phyloP scores from a whole-genome alignment of 2,888 invertebrate genomes.

The Corbicula japonica region DNA sequence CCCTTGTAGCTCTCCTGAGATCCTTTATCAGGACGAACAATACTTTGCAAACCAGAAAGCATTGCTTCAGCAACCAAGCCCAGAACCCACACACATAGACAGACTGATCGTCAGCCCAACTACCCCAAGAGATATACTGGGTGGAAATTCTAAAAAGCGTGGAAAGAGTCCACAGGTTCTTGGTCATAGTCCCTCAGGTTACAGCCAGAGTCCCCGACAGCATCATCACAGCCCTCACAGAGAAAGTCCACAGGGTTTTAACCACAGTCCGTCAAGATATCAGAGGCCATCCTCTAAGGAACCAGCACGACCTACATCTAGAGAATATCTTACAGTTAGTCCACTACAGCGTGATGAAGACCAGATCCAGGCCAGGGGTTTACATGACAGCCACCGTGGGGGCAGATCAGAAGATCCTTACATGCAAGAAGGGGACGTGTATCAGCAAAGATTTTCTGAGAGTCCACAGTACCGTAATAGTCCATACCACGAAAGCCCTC shows the following conservation, averaged over 20 bases:
- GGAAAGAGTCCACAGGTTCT: constrained; percentile 40
- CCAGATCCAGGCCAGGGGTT: constrained; percentile 48
- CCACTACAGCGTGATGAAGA: constrained; percentile 59
- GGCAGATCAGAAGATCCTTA: constrained; percentile 22
- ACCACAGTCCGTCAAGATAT: constrained; percentile 37
- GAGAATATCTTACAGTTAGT: constrained; percentile 59
- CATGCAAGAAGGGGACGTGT: constrained; percentile 37
- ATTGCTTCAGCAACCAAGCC: constrained; percentile 7
- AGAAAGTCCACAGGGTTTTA: constrained; percentile 32
- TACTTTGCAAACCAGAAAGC: constrained; percentile 36
- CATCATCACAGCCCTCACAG: too few relatives aligned
- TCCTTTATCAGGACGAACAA: constrained; percentile 34
- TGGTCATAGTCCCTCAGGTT: too few relatives aligned
- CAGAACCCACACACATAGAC: constrained; percentile 7
- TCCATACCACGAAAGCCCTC: constrained; percentile 43
- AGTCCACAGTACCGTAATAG: constrained; percentile 50
- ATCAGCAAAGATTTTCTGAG: constrained; percentile 45
- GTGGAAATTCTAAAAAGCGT: constrained; percentile 25
- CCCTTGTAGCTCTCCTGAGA: constrained; percentile 53
- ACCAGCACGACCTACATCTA: constrained; percentile 38
- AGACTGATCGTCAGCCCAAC: constrained; percentile 51
- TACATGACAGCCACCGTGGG: constrained; percentile 34
- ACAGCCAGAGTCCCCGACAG: constrained; percentile 37
- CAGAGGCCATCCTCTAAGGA: constrained; percentile 20
- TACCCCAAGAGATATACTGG: constrained; percentile 20